Percentiles rank a stretch among this genome's conserved stretches.
Conservation (phyloP, 2,797 vertebrate genomes). For the Hapalemur alaotrensis region DNA sequence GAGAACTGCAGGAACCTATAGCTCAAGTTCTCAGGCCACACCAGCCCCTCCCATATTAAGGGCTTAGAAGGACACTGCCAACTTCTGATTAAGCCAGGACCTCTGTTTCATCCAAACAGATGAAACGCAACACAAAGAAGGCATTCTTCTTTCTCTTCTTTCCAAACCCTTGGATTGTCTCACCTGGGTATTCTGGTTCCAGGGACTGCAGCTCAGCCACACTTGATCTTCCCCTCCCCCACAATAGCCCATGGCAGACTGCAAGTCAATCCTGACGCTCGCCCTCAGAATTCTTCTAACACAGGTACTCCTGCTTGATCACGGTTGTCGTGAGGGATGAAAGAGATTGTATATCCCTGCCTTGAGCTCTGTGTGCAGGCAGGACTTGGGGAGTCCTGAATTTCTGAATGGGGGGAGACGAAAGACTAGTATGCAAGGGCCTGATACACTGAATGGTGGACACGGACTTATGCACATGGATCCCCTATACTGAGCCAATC, state of each 20-base stretch:
- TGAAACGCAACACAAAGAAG: neutral
- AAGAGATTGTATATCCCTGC: neutral
- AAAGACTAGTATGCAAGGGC: neutral
- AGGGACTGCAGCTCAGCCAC: neutral
- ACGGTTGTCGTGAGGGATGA: accelerated
- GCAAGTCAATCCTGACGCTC: neutral
- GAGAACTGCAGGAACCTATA: no score
- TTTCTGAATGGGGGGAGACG: neutral
- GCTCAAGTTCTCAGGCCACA: neutral
- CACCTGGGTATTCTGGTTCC: neutral
- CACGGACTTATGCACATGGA: neutral
- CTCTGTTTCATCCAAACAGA: neutral
- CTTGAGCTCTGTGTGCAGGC: neutral
- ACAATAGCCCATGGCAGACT: neutral
- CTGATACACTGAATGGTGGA: neutral
- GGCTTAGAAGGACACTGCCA: neutral
- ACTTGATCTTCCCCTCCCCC: no score
- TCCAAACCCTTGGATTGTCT: neutral
- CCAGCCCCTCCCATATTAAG: neutral
- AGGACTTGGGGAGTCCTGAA: neutral
- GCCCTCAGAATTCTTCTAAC: neutral
- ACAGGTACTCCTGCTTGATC: neutral
- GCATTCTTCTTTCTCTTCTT: neutral
- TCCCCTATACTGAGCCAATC: neutral
- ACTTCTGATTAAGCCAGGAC: neutral